phyloP scores from a whole-genome alignment of 2,797 vertebrate genomes.

The Sciaenops ocellatus region DNA sequence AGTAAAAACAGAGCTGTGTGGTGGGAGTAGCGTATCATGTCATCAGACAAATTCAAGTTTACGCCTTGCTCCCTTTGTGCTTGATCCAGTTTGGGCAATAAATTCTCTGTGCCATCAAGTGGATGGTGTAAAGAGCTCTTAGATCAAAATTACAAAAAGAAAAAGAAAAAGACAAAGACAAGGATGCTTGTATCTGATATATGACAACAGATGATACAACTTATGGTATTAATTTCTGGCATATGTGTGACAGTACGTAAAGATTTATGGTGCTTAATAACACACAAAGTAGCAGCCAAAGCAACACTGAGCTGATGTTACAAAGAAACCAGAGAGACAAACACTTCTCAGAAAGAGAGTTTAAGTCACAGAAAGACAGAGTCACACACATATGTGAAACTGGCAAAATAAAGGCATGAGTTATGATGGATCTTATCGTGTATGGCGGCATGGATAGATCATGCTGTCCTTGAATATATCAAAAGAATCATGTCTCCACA shows the following conservation, averaged over 20 bases:
- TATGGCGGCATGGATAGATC: conserved; percentile 12
- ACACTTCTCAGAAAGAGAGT: not conserved
- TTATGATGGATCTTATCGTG: conserved; percentile 40
- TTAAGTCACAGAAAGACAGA: conserved; percentile 14
- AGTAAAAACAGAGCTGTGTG: not conserved
- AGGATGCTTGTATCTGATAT: not conserved
- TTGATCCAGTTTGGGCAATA: conserved; percentile 18
- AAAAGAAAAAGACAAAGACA: not conserved
- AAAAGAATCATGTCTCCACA: conserved; percentile 56
- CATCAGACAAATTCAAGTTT: conserved; percentile 22
- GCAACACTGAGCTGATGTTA: not conserved
- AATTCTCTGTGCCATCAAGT: conserved; percentile 14
- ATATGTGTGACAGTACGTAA: not conserved
- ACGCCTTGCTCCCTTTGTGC: not conserved
- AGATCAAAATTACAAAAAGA: not conserved
- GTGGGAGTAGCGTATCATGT: conserved; percentile 20
- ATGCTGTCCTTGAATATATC: conserved; percentile 61
- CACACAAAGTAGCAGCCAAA: conserved; percentile 16
- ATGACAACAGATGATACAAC: not conserved
- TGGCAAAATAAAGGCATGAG: conserved; percentile 47
- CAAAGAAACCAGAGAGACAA: conserved; percentile 6
- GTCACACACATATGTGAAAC: conserved; percentile 29
- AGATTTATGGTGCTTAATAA: conserved; percentile 30
- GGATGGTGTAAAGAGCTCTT: conserved; percentile 4
- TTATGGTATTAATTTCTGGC: conserved; percentile 24